phyloP scores from a whole-genome alignment of 2,113 vertebrate species.

The Tetrax tetrax region DNA sequence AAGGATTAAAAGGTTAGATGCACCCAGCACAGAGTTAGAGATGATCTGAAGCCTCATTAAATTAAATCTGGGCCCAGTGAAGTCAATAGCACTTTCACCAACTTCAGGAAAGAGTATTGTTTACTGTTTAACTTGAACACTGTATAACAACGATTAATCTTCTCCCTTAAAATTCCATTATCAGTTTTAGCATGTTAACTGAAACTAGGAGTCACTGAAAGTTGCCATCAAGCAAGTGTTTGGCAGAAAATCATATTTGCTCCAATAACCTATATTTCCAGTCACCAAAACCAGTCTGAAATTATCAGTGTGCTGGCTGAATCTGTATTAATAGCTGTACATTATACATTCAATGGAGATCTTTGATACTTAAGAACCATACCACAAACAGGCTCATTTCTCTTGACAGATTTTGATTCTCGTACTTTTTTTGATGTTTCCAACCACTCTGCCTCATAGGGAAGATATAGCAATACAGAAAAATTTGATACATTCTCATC shows the following conservation, averaged over 20 bases:
- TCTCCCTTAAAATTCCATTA: neutral
- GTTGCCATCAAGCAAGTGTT: neutral
- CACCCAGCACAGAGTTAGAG: neutral
- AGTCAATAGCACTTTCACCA: neutral
- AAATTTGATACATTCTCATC: neutral
- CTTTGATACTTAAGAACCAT: neutral
- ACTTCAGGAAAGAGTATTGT: neutral
- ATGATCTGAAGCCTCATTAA: neutral
- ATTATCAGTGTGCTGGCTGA: neutral
- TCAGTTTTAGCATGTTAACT: neutral
- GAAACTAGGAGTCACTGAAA: neutral
- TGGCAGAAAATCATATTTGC: neutral
- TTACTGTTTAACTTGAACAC: neutral
- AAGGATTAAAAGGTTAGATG: neutral
- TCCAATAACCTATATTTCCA: neutral
- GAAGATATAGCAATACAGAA: neutral
- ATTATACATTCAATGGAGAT: neutral
- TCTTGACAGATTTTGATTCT: neutral
- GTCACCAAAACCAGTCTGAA: neutral
- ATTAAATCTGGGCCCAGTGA: neutral
- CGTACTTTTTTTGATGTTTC: neutral
- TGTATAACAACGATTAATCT: neutral
- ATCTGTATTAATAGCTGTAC: neutral
- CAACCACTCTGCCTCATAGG: neutral
- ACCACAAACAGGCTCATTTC: neutral